Evolutionary conservation across 2,888 invertebrate genomes (phyloP).

Genomic region (Arrhopalites spinosus): DNA sequence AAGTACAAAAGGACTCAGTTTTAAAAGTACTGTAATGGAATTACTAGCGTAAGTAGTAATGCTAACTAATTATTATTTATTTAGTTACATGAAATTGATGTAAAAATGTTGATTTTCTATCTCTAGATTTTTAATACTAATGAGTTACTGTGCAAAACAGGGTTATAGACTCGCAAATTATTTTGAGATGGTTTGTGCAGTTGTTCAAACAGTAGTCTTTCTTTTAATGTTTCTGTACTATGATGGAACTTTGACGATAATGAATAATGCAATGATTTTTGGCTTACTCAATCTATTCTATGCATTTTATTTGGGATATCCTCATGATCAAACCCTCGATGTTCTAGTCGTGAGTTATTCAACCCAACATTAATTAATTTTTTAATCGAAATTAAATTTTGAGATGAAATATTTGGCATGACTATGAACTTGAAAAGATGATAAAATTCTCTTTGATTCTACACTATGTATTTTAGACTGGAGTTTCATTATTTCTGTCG

Average conservation of each 20-base stretch:
- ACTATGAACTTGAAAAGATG: background rate
- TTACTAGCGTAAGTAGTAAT: constrained; percentile 67
- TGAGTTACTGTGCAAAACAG: constrained; percentile 32
- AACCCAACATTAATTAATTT: no score
- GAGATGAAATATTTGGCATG: background rate
- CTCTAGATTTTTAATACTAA: constrained; percentile 24
- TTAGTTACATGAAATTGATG: no score
- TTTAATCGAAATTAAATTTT: no score
- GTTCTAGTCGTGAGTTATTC: constrained; percentile 22
- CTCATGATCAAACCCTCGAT: constrained; percentile 27
- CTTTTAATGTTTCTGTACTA: constrained; percentile 15
- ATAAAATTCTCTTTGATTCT: background rate
- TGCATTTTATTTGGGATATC: constrained; percentile 29
- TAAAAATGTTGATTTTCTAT: background rate
- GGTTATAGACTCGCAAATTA: constrained; percentile 20
- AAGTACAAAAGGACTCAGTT: constrained; percentile 72
- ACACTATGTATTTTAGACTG: constrained; percentile 9
- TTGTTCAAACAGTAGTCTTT: constrained; percentile 27
- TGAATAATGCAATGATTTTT: background rate
- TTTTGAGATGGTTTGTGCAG: constrained; percentile 28
- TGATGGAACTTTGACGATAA: background rate
- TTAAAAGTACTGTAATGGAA: constrained; percentile 71
- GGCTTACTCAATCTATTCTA: constrained; percentile 22
- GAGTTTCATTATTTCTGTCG: constrained; percentile 21
- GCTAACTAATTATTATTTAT: background rate